Evolutionary conservation across 2,797 vertebrate genomes (phyloP).

Genomic region (Nannoperca australis): DNA sequence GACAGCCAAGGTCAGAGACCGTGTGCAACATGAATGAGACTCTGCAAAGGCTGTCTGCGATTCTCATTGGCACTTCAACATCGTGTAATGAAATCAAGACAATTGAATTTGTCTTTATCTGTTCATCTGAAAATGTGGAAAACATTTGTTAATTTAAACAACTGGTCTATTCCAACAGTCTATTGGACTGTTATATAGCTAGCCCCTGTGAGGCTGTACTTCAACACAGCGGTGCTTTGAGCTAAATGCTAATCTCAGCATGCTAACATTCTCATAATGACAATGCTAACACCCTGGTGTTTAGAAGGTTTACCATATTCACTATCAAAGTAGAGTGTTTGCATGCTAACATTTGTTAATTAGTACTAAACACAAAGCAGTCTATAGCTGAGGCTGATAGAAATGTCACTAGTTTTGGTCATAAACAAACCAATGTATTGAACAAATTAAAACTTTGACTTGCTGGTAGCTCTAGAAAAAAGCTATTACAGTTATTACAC

Average conservation of each 20-base stretch:
- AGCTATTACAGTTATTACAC: too few relatives aligned
- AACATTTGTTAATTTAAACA: not conserved
- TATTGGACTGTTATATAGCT: not conserved
- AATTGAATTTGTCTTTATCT: not conserved
- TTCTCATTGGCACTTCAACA: not conserved
- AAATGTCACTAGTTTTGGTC: not conserved
- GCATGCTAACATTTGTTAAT: not conserved
- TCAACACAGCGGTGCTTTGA: not conserved
- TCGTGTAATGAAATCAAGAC: slow-evolving; percentile 2
- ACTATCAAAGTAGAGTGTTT: not conserved
- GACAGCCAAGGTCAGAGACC: slow-evolving; percentile 73
- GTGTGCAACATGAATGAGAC: slow-evolving; percentile 47
- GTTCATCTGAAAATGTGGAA: not conserved
- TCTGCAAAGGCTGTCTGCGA: slow-evolving; percentile 31
- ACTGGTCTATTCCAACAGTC: not conserved
- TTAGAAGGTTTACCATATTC: too few relatives aligned
- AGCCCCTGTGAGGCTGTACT: not conserved
- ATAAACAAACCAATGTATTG: not conserved
- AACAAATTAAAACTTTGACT: not conserved
- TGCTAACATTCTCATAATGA: not conserved
- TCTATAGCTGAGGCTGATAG: not conserved
- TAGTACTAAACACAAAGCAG: not conserved
- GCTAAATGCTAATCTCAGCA: not conserved
- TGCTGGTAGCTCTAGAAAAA: not conserved
- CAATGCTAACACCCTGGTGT: not conserved